Evolutionary conservation across 2,888 invertebrate species (phyloP).

Genomic region (Alviniconcha strummeri): DNA sequence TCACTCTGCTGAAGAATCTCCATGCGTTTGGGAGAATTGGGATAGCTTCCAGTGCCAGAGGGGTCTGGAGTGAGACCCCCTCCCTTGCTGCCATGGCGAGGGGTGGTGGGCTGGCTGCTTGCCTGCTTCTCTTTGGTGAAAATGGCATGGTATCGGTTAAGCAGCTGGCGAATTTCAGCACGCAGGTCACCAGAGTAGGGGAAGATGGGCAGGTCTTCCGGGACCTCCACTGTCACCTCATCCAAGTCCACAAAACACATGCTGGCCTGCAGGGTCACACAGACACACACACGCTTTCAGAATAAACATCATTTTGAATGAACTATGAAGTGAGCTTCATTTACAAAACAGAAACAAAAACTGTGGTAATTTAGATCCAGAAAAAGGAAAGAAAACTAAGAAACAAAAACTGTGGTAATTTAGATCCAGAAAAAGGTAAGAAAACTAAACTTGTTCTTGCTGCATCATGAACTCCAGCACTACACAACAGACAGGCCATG

Average conservation of each 20-base stretch:
- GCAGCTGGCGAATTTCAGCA: constrained; percentile 83
- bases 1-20: constrained; percentile 79
- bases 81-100: constrained; percentile 41
- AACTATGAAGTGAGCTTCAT: too few species aligned
- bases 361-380: too few species aligned
- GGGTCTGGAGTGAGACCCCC: constrained; percentile 35
- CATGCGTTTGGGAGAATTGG: constrained; percentile 61
- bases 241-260: constrained; percentile 92
- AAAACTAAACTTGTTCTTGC: too few species aligned
- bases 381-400: too few species aligned
- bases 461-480: too few species aligned
- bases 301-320: too few species aligned
- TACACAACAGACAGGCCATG: too few species aligned
- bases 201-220: constrained; percentile 95
- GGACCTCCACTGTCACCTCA: constrained; percentile 91
- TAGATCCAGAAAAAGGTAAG: too few species aligned
- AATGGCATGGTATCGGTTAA: constrained; percentile 55
- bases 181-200: constrained; percentile 92
- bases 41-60: constrained; percentile 53
- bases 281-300: not conserved
- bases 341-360: too few species aligned
- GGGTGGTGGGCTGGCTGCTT: constrained; percentile 34
- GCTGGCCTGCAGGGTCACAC: constrained; percentile 58
- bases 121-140: constrained; percentile 54
- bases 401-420: too few species aligned